Base-by-base conservation (phyloP, 2,113 vertebrate genomes). In the Pelvicachromis taeniatus region DNA sequence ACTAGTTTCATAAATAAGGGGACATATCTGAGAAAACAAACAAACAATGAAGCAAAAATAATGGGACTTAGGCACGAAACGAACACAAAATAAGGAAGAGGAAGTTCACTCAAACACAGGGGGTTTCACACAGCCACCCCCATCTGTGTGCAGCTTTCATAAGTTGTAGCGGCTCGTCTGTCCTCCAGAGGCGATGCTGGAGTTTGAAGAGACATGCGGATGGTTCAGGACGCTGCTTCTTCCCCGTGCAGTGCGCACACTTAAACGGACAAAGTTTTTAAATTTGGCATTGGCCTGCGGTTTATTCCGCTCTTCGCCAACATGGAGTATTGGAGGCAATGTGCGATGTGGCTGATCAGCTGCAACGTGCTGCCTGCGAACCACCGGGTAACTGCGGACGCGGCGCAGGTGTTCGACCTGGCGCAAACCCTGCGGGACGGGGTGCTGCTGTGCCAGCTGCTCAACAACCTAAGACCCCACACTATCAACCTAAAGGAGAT, bases 311-410 rank as follows among this genome's bases (percentile, higher is more conserved):
- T 42, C 12, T 4, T 13, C 53, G 45, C 45, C 23, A 26, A 12
- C 70, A 97, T 98, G 97, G 97, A 98, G 95, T 96, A 96, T 19
- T 98, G 97, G 97, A 96, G 96, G 91, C 97, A 98, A 54, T 98
- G 97, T 80, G 96, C 97, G 56, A 93, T 97, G 89, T 98, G 97
- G 97, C 97, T 98, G 81, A 98, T 98, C 95, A 91, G 96, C 89
- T 97, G 97, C 93, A 97, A 96, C 86, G 97, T 98, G 92, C 96
- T 98, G 92, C 97, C 97, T 12, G 89, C 92, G 85, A 97, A 97
- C 95, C 97, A 98, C 85, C 96, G 97, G 77, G 97, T 98, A 13
- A 98, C 97, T 55, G 97, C 97, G 96, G 97, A 97, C 85, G 93
- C 95, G 59, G 97, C 97, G 50, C 97, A 98, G 95, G 97, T 97